Evolutionary conservation across 2,888 invertebrate genomes (phyloP).

Genomic region (Hypomecis punctinalis): DNA sequence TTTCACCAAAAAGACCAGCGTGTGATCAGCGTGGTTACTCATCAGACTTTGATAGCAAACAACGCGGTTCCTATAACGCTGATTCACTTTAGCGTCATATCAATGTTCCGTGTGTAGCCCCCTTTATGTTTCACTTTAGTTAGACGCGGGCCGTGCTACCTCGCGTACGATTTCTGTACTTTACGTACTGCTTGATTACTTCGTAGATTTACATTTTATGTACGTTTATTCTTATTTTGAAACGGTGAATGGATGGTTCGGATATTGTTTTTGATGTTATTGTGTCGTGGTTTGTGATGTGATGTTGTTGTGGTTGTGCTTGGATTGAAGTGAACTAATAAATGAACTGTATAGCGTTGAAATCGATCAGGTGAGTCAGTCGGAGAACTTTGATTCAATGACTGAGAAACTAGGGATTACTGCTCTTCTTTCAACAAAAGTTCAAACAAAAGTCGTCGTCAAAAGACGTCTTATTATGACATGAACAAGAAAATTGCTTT

Average conservation of each 20-base stretch:
- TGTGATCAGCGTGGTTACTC: conserved; percentile 5
- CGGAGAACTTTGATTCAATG: conserved; percentile 1
- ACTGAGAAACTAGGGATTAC: not conserved
- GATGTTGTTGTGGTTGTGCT: conserved; percentile 10
- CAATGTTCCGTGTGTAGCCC: conserved; percentile 19
- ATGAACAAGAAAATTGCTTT: too few species aligned
- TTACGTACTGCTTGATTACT: not conserved
- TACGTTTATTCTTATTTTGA: conserved; percentile 17
- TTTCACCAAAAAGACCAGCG: not conserved
- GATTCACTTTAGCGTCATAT: conserved; percentile 29
- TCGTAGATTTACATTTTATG: not conserved
- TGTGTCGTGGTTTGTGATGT: conserved; percentile 3
- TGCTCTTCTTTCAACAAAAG: too few species aligned
- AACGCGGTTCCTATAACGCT: conserved; percentile 24
- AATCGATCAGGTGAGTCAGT: conserved; percentile 33
- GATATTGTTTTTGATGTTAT: not conserved
- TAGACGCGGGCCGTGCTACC: conserved; percentile 40
- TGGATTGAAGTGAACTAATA: conserved; percentile 16
- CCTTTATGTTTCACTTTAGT: conserved; percentile 21
- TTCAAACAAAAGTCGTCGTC: too few species aligned
- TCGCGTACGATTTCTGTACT: conserved; percentile 18
- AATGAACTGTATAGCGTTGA: conserved; percentile 17
- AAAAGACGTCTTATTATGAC: too few species aligned
- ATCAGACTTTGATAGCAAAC: conserved; percentile 13
- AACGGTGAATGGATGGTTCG: conserved; percentile 17